Evolutionary conservation across 2,797 vertebrate species (phyloP).

Genomic region (Argyrosomus regius): DNA sequence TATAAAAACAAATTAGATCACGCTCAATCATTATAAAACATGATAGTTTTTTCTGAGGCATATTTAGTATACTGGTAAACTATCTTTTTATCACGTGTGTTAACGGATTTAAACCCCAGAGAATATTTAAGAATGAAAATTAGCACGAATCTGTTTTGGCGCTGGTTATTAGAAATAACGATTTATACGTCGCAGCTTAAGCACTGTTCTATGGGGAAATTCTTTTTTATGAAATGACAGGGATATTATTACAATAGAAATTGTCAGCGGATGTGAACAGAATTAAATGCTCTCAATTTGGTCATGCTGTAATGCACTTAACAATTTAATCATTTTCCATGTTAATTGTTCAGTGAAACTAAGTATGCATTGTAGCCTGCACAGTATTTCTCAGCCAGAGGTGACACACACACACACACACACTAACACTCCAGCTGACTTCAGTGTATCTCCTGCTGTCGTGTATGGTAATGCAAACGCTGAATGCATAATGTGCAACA

Average conservation of each 20-base stretch:
- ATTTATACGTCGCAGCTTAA: constrained; percentile 50
- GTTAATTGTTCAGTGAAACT: constrained; percentile 48
- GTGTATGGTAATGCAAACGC: constrained; percentile 63
- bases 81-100: constrained; percentile 16
- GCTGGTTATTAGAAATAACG: constrained; percentile 42
- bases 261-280: constrained; percentile 30
- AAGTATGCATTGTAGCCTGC: constrained; percentile 11
- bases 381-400: constrained; percentile 26
- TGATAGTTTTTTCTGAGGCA: neutral
- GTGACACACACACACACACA: constrained; percentile 35
- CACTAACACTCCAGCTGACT: constrained; percentile 42
- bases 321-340: constrained; percentile 45
- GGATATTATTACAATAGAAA: constrained; percentile 49
- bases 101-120: constrained; percentile 26
- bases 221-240: constrained; percentile 36
- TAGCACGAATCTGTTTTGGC: constrained; percentile 41
- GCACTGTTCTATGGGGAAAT: constrained; percentile 45
- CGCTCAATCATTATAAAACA: constrained; percentile 4
- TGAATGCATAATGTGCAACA: constrained; percentile 62
- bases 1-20: constrained; percentile 9
- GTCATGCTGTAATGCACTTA: constrained; percentile 39
- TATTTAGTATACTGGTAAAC: neutral
- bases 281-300: constrained; percentile 31
- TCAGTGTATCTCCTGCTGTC: constrained; percentile 56
- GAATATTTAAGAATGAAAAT: constrained; percentile 22